phyloP scores from a whole-genome alignment of 1,140 invertebrate genomes.

The Patella vulgata region DNA sequence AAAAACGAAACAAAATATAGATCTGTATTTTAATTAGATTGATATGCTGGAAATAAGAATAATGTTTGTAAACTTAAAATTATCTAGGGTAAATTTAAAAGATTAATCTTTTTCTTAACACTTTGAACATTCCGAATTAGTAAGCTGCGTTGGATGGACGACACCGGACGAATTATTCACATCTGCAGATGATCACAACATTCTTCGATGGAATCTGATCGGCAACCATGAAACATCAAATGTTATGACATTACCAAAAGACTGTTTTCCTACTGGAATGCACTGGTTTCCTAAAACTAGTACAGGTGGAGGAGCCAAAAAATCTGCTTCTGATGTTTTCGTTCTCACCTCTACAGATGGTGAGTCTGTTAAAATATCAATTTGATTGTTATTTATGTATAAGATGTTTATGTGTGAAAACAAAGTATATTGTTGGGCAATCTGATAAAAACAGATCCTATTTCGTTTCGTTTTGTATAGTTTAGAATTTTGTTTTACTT shows the following conservation, averaged over 20 bases:
- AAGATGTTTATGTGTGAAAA: too few species aligned
- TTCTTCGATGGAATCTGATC: slow-evolving; percentile 88
- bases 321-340: slow-evolving; percentile 81
- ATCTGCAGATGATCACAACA: slow-evolving; percentile 89
- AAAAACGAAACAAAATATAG: too few species aligned
- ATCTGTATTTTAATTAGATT: too few species aligned
- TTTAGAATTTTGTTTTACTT: too few species aligned
- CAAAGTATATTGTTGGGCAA: too few species aligned
- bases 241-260: slow-evolving; percentile 80
- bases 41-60: too few species aligned
- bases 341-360: slow-evolving; percentile 92
- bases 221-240: slow-evolving; percentile 78
- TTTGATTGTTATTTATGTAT: not conserved
- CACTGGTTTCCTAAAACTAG: slow-evolving; percentile 79
- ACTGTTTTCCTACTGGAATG: slow-evolving; percentile 88
- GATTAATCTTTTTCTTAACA: slow-evolving; percentile 42
- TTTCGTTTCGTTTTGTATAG: too few species aligned
- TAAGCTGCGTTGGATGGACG: slow-evolving; percentile 91
- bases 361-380: slow-evolving; percentile 28
- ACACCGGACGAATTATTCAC: slow-evolving; percentile 92
- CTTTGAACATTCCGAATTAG: slow-evolving; percentile 74
- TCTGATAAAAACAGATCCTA: too few species aligned
- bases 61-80: too few species aligned
- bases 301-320: slow-evolving; percentile 72
- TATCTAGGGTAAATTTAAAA: slow-evolving; percentile 1